These are phyloP conservation scores for Alectoris magna DNA, from an alignment of 2,797 vertebrate genomes.

Conservation along the genomic window DNA sequence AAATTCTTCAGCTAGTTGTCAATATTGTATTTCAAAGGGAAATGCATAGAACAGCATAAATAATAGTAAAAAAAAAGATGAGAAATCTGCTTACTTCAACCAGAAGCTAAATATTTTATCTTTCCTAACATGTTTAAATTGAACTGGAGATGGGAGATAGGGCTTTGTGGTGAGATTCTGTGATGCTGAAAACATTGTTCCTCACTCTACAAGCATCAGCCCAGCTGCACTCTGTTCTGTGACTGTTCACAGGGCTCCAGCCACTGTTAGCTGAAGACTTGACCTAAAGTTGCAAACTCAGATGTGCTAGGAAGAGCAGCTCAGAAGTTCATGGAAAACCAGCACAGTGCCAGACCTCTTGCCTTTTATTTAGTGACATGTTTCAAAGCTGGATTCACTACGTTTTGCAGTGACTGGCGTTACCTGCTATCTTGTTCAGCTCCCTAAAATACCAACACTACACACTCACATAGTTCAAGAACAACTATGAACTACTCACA, in stretches of 20 bases:
- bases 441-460: neutral
- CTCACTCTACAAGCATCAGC: neutral
- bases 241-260: neutral
- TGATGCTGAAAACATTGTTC: neutral
- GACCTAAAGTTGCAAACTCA: neutral
- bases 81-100: neutral
- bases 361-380: fast-evolving
- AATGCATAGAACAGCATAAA: neutral
- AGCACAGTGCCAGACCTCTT: neutral
- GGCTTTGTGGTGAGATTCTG: neutral
- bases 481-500: neutral
- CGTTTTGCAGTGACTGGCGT: neutral
- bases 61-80: neutral
- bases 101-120: neutral
- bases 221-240: neutral
- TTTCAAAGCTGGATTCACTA: neutral
- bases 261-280: neutral
- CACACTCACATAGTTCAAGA: neutral
- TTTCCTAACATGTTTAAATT: neutral
- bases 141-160: neutral
- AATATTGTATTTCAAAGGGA: neutral
- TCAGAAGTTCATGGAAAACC: neutral
- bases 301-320: neutral
- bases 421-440: neutral
- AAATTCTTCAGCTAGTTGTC: neutral